Evolutionary conservation across 2,113 vertebrate species (phyloP), one percentile per base, ranked within the genome.

Genomic region (Aptenodytes patagonicus): DNA sequence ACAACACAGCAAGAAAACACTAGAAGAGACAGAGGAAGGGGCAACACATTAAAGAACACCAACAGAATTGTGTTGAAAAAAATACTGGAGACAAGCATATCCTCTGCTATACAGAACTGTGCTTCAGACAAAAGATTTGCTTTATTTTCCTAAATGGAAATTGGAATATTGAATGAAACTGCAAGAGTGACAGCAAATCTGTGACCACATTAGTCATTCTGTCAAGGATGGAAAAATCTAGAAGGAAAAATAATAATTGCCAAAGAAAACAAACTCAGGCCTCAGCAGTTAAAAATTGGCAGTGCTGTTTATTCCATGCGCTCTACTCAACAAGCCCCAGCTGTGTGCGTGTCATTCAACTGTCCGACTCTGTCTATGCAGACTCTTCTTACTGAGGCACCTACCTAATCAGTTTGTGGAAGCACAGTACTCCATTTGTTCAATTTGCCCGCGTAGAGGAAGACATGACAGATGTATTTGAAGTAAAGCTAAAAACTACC

Each of bases 181-280:
- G 17, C 16, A 89, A 70, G 78, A 90, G 10, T 97, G 92, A 89
- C 82, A 87, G 83, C 28, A 94, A 90, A 97, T 66, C 61, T 90
- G 80, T 80, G 57, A 68, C 49, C 26, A 77, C 26, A 64, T 93
- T 91, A 94, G 55, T 84, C 90, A 94, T 91, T 91, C 90, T 96
- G 83, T 88, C 87, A 90, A 73, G 54, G 55, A 87, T 34, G 17
- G 83, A 90, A 92, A 97, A 92, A 77, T 64, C 15, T 80, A 80
- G 69, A 62, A 91, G 91, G 29, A 83, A 90, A 95, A 83, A 85
- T 51, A 75, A 38, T 77, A 89, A 71, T 73, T 95, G 60, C 36
- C 42, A 51, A 90, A 83, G 51, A 86, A 83, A 97, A 71, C 76
- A 49, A 83, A 47, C n/a, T 57, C 46, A 62, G 28, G 47, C 22